phyloP scores from a whole-genome alignment of 2,113 vertebrate species.

The Megaceryle torquata region DNA sequence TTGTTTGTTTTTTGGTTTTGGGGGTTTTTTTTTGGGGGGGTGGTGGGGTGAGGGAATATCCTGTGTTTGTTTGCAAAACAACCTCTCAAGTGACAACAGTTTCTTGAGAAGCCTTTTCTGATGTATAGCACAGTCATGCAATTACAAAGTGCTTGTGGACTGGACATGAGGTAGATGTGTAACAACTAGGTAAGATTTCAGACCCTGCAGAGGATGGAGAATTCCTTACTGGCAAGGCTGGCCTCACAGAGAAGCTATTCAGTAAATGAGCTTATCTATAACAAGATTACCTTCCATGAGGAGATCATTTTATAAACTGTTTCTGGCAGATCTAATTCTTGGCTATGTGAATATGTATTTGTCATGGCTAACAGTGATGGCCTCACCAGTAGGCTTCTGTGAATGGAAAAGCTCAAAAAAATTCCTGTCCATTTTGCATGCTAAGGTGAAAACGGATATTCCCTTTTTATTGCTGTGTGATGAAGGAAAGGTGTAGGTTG shows the following conservation, averaged over 20 bases:
- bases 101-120: neutral
- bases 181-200: neutral
- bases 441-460: neutral
- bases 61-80: neutral
- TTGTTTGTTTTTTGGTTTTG: neutral
- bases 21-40: no score
- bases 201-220: neutral
- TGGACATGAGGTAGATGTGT: neutral
- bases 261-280: conserved; percentile 28
- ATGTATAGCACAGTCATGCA: neutral
- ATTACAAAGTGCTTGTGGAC: neutral
- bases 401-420: neutral
- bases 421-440: neutral
- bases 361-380: neutral
- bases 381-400: neutral
- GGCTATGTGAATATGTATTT: neutral
- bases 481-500: neutral
- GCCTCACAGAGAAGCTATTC: neutral
- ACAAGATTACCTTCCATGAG: conserved; percentile 34
- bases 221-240: neutral
- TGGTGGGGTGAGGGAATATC: neutral
- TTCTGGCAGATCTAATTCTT: conserved; percentile 23
- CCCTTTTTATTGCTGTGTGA: neutral
- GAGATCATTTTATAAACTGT: conserved; percentile 31
- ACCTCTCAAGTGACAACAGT: neutral